Base-by-base conservation (phyloP, 2,888 invertebrate species). In the Mythimna impura region DNA sequence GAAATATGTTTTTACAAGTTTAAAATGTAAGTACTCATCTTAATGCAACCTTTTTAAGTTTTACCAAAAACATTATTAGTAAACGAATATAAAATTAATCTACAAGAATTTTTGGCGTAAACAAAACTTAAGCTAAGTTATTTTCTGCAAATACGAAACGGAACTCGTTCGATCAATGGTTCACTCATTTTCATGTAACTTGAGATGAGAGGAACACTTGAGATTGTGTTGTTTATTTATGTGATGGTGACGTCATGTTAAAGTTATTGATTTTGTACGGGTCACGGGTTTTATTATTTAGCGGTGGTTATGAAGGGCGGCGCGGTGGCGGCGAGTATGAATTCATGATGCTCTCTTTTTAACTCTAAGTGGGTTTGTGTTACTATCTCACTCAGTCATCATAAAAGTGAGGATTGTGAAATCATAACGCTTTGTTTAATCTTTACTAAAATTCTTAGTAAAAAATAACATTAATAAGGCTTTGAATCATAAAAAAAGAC, bases 151-250 rank as follows among this genome's bases (percentile, higher is more conserved):
- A 63, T 43, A 60, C 62, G n/a, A 75, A 80, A 75, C 81, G 80
- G 3, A 80, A 50, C 17, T 66, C 25, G 3, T 60, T 67, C 60
- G 81, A 20, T 75, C 75, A 65, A 52, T 61, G 12, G 76, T 77
- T 74, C 63, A 43, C n/a, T 61, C 50, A 30, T n/a, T 3, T 40
- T 25, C 17, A 14, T 6, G 17, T 40, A 40, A 64, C 67, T 78
- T 68, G 64, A 69, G 76, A 57, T 61, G 68, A 43, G 64, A 68
- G 81, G 75, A 60, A 30, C 17, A 36, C 81, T 80, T 76, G 69
- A 69, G 78, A 61, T 61, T 55, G 50, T 22, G 25, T 43, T 25
- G 50, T 58, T 61, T 58, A 30, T 22, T 47, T n/a, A 43, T 34
- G 9, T 34, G 47, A 69, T 22, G 14, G 47, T 79, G 76, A 78